These are phyloP conservation scores for Drosophila fuyamai DNA, from an alignment of 1,140 invertebrate species.

Conservation along the genomic window DNA sequence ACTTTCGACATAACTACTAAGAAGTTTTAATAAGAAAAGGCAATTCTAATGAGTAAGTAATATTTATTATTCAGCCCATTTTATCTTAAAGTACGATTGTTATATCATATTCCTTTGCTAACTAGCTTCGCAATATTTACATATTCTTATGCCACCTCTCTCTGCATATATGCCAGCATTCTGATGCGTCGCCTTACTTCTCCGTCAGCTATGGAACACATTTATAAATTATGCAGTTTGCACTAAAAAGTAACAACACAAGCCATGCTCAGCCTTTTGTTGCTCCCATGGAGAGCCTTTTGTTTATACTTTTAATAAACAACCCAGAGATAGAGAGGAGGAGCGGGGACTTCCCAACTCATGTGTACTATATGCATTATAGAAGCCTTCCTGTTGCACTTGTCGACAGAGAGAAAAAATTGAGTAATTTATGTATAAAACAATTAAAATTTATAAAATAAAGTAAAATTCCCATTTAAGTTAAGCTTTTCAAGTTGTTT, in stretches of 20 bases:
- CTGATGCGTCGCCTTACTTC: conserved; percentile 51
- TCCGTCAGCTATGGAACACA: conserved; percentile 60
- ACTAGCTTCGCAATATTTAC: conserved; percentile 42
- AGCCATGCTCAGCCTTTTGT: conserved; percentile 58
- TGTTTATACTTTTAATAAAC: conserved; percentile 74
- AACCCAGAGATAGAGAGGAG: conserved; percentile 17
- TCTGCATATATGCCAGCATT: conserved; percentile 9
- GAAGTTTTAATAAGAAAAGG: no score
- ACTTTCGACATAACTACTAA: no score
- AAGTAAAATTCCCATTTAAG: no score
- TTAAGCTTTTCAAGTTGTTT: no score
- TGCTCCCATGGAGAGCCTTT: conserved; percentile 28
- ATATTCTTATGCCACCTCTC: conserved; percentile 7
- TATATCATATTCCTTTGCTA: background rate
- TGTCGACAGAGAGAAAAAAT: conserved; percentile 14
- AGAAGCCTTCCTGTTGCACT: conserved; percentile 60
- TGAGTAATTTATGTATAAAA: no score
- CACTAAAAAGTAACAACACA: conserved; percentile 65
- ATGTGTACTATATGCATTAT: conserved; percentile 56
- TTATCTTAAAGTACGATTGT: no score
- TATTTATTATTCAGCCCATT: no score
- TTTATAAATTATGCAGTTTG: conserved; percentile 75
- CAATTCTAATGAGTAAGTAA: no score
- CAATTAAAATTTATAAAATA: no score
- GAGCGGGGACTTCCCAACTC: conserved; percentile 20